Evolutionary conservation across 35 echinoderm and acorn worm genomes (phyloP), one percentile per base, ranked within the genome.

Genomic region (Ptychodera flava): DNA sequence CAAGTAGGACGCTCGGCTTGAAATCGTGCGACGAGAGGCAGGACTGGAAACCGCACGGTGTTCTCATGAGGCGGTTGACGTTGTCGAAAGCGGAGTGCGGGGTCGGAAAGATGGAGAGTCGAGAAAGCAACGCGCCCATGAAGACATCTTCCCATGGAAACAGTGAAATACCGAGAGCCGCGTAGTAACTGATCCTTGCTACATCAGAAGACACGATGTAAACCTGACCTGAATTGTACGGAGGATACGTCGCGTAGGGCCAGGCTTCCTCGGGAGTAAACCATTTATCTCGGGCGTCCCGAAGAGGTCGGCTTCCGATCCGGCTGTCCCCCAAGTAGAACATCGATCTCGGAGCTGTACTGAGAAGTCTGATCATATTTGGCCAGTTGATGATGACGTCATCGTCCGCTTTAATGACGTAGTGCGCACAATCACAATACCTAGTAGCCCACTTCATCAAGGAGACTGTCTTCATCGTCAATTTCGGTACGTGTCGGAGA

Each of bases 151-250:
- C 91, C 86, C 86, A 89, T 0, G 86, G 91, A 34, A 88, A 75
- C 34, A 92, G 78, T 0, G 45, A 64, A 30, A 89, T 35, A 29
- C 75, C 16, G 32, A 29, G n/a, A 31, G 91, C 77, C 35, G 87
- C 33, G 15, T 33, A 28, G 64, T 84, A 92, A 29, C 85, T 35
- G 34, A 38, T 28, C 33, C 28, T n/a, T 14, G 81, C 82, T 0
- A 92, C 81, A 86, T 98, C 95, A 12, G 77, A 85, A 10, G 95
- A 98, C 1, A 98, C 86, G 32, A 98, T 85, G 37, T 98, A 98
- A 30, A 92, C 95, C 34, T 90, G 92, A 29, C 95, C 95, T 0
- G 95, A 98, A 36, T 90, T 94, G 28, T 98, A 98, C 0, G 95
- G 95, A 14, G 95, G 95, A 85, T 85, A 92, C 0, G 83, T 89